Evolutionary conservation across 2,113 vertebrate genomes (phyloP), one percentile per base, ranked within the genome.

Genomic region (Rynchops niger): DNA sequence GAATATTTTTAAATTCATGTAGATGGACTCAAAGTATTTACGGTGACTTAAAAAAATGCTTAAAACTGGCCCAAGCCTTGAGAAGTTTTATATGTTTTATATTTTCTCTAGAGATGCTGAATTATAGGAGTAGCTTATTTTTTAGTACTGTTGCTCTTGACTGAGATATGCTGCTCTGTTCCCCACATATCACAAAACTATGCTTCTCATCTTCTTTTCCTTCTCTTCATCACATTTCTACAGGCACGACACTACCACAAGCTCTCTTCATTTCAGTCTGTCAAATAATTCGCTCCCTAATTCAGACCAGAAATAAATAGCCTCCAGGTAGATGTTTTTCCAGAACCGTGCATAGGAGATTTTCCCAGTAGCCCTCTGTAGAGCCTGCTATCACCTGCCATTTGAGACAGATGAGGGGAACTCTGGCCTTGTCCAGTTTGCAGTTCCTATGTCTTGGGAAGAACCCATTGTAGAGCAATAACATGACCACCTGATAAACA

Each of bases 291-390:
- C n/a, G 16, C 9, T 11, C 20, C 10, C 50, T 73, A 6, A 59
- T 62, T 62, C 81, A 86, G 40, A 69, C 16, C 58, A 67, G 56
- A 74, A 67, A 13, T 15, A 40, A 86, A 26, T 15, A 80, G 55
- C 21, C 26, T 82, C 30, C 36, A 49, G 26, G 61, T 3, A 73
- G 55, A 18, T 22, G 5, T 38, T 72, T 86, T n/a, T 55, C 55
- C 47, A 79, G 38, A 78, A 17, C 8, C 0, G 0, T 5, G 2
- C 3, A 1, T 5, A 18, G 49, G 38, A 49, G 45, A 22, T 62
- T 53, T 71, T 43, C 34, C 40, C 10, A 18, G 42, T 20, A 11
- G 11, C 23, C 10, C 56, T 22, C 70, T 52, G 11, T 49, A 87
- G 43, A 70, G 32, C 47, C 65, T 70, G 20, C n/a, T 32, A 9